Percentiles rank a stretch among this genome's conserved stretches.
Evolutionary conservation across 2,888 invertebrate genomes (phyloP).

Genomic region (Phragmatobia fuliginosa): DNA sequence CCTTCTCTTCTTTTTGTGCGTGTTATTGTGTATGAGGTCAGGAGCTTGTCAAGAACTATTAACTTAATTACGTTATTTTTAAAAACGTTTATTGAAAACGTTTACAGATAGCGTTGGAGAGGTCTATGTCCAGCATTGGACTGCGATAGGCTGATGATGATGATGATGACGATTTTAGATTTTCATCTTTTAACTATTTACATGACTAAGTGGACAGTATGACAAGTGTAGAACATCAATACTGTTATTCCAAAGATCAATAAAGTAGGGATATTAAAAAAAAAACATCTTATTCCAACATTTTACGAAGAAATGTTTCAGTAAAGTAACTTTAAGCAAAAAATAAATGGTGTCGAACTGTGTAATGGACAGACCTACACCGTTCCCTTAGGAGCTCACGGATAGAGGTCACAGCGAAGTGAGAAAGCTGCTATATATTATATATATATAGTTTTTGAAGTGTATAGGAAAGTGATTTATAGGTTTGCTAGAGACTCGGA

Average conservation of each 20-base stretch:
- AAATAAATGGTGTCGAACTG: constrained; percentile 25
- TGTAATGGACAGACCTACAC: constrained; percentile 18
- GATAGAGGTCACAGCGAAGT: constrained; percentile 11
- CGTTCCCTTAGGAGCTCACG: constrained; percentile 26
- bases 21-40: too few species aligned
- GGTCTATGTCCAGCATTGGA: too few species aligned
- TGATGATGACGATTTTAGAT: too few species aligned
- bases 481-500: constrained; percentile 8
- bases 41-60: too few species aligned
- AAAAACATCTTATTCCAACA: not conserved
- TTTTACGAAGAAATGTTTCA: not conserved
- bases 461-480: constrained; percentile 27
- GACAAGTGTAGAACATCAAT: too few species aligned
- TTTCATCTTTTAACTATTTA: too few species aligned
- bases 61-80: too few species aligned
- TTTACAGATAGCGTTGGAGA: too few species aligned
- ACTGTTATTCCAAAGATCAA: not conserved
- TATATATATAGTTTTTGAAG: constrained; percentile 16
- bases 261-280: not conserved
- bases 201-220: too few species aligned
- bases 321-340: constrained; percentile 4
- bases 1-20: too few species aligned
- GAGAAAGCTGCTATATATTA: constrained; percentile 15
- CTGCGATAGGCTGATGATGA: too few species aligned
- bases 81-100: too few species aligned